These are phyloP conservation scores for Corbicula japonica DNA, from an alignment of 2,888 invertebrate species.

Conservation along the genomic window DNA sequence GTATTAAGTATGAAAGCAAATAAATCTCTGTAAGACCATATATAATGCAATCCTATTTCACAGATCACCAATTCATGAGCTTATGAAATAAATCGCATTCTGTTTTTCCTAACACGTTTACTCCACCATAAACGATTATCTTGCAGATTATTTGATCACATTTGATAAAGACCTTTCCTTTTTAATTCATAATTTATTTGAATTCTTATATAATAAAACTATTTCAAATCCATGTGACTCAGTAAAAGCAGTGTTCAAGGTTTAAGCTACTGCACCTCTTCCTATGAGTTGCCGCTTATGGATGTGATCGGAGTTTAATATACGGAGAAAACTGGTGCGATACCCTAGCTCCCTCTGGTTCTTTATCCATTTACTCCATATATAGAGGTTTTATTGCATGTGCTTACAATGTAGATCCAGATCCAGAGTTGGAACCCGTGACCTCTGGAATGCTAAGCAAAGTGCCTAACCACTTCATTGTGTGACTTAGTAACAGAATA, in stretches of 20 bases:
- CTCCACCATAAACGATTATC: conserved; percentile 25
- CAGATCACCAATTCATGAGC: conserved; percentile 2
- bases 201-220: conserved; percentile 7
- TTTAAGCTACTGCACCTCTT: no score
- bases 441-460: no score
- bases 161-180: background rate
- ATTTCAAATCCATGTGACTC: background rate
- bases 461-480: no score
- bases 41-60: conserved; percentile 13
- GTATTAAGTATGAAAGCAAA: background rate
- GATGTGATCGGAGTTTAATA: no score
- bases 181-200: background rate
- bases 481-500: no score
- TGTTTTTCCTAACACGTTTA: conserved; percentile 18
- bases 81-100: background rate
- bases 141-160: conserved; percentile 12
- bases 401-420: no score
- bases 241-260: conserved; percentile 3
- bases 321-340: no score
- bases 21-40: conserved; percentile 2
- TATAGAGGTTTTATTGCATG: no score
- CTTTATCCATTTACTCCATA: no score
- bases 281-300: no score
- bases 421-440: no score
- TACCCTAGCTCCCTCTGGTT: no score